Conservation (phyloP, 2,888 invertebrate species). For the Dendrolimus houi region DNA sequence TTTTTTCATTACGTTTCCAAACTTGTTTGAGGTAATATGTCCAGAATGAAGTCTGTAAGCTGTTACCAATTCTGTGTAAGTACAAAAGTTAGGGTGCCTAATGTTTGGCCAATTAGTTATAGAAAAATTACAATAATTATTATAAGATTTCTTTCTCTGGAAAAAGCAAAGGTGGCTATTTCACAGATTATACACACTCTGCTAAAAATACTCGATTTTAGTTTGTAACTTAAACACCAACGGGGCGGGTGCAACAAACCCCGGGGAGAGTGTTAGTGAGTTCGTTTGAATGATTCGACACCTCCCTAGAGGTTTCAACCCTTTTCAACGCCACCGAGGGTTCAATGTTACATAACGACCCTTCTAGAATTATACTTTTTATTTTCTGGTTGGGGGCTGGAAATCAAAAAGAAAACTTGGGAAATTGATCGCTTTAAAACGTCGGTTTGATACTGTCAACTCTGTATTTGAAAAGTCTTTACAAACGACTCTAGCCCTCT, state of each 20-base stretch:
- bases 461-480: background rate
- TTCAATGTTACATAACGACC: conserved; percentile 31
- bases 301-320: conserved; percentile 61
- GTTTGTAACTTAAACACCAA: conserved; percentile 25
- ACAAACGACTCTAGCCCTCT: background rate
- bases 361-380: background rate
- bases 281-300: conserved; percentile 69
- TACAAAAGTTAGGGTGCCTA: too few relatives aligned
- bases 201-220: background rate
- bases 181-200: too few relatives aligned
- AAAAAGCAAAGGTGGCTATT: too few relatives aligned
- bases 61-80: too few relatives aligned
- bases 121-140: too few relatives aligned
- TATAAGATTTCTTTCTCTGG: too few relatives aligned
- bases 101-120: too few relatives aligned
- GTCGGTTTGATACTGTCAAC: background rate
- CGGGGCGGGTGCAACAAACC: conserved; percentile 48
- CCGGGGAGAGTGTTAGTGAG: conserved; percentile 59
- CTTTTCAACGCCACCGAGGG: conserved; percentile 43
- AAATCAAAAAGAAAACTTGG: background rate
- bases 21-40: too few relatives aligned
- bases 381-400: background rate
- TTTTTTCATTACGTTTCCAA: too few relatives aligned
- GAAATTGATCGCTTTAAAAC: background rate
- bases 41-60: too few relatives aligned